A percentile compares a stretch with the other conserved stretches of the same genome.
These are phyloP conservation scores for Andrena trimmerana DNA, from an alignment of 2,888 invertebrate genomes.

Conservation along the genomic window DNA sequence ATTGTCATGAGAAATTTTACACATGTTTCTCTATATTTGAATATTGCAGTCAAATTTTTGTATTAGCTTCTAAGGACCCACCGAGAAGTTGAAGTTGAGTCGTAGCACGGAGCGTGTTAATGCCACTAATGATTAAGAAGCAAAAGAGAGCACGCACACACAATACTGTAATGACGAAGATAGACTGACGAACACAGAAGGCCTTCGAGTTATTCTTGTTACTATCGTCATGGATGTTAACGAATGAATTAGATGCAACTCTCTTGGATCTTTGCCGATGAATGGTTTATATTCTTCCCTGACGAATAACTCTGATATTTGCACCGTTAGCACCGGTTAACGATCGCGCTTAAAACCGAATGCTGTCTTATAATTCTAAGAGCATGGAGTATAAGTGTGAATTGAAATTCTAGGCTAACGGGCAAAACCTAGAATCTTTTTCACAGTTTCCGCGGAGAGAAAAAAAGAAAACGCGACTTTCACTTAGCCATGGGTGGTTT, in stretches of 20 bases:
- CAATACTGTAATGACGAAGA: background rate
- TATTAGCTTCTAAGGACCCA: too few species aligned
- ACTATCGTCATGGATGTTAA: constrained; percentile 16
- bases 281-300: background rate
- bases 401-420: constrained; percentile 11
- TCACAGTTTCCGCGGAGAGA: constrained; percentile 21
- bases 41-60: too few species aligned
- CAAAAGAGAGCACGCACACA: background rate
- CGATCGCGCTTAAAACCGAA: too few species aligned
- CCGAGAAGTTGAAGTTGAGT: too few species aligned
- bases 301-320: background rate
- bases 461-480: constrained; percentile 46
- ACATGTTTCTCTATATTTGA: too few species aligned
- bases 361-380: too few species aligned
- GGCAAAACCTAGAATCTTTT: constrained; percentile 35
- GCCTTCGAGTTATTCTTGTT: constrained; percentile 42
- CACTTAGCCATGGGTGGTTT: constrained; percentile 37
- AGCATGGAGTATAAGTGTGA: background rate
- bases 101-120: too few species aligned
- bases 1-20: too few species aligned
- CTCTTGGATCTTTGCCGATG: constrained; percentile 12
- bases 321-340: too few species aligned
- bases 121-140: background rate
- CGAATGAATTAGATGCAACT: constrained; percentile 9
- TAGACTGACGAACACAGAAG: constrained; percentile 6